Evolutionary conservation across 2,113 vertebrate genomes (phyloP), one percentile per base, ranked within the genome.

Genomic region (Catharus bicknelli): DNA sequence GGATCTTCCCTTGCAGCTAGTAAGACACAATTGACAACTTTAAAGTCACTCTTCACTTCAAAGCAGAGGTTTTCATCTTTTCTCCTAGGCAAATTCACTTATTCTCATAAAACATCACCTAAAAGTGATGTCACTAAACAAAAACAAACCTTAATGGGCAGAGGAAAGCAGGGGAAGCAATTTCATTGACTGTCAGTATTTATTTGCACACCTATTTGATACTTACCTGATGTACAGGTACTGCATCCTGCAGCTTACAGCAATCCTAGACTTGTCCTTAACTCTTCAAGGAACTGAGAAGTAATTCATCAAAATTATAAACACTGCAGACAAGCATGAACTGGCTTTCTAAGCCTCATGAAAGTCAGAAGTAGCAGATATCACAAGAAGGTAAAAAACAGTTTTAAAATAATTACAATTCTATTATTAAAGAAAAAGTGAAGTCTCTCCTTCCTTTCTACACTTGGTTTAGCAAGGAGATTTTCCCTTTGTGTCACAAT

Each of bases 1-100:
- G 99, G 98, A 82, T 98, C 98, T 67, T 98, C 96, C 63, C 94
- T 97, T 90, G 97, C 98, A 84, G 97, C 98, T 98, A 69, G 86
- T 78, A 30, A 92, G 81, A 90, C 73, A 96, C 34, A 84, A 75
- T 11, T 51, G 34, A 21, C 32, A 81, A 36, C 19, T 53, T 84
- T 74, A 86, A 84, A 79, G 58, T 19, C 27, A 38, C 58, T 72
- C 25, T 54, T 66, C 34, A 42, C 26, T 83, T 85, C 50, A 61
- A 77, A 72, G 50, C 45, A 53, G 17, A 34, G 6, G 9, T 62
- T 70, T 77, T 86, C 40, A 88, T 57, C 15, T 64, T 64, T 78
- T 63, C 43, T 81, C 40, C 53, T 29, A 32, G 25, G 25, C 55
- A 92, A 83, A 80, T 51, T 61, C 29, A 81, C 10, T 72, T 69